phyloP scores from a whole-genome alignment of 2,888 invertebrate genomes.

The Lycia hirtaria region DNA sequence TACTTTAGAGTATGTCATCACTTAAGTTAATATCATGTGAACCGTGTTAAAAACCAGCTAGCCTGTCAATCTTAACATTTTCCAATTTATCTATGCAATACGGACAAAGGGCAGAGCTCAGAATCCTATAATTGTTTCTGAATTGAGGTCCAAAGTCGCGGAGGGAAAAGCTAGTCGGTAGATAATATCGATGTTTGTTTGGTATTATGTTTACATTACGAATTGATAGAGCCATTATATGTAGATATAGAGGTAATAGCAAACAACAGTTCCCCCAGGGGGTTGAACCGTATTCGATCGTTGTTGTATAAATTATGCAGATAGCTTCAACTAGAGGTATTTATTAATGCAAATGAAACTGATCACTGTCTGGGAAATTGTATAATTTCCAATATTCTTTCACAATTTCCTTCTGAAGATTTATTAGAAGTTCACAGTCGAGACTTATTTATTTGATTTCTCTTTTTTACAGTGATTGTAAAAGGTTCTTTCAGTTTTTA shows the following conservation, averaged over 20 bases:
- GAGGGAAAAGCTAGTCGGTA: too few relatives aligned
- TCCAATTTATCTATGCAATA: too few relatives aligned
- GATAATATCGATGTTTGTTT: too few relatives aligned
- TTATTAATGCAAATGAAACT: conserved; percentile 24
- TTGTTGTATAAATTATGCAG: conserved; percentile 15
- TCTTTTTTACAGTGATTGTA: background rate
- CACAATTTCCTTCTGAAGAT: conserved; percentile 7
- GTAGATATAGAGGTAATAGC: background rate
- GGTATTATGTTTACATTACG: too few relatives aligned
- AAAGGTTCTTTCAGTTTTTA: background rate
- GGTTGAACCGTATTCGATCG: background rate
- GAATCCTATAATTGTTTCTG: too few relatives aligned
- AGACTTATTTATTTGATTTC: background rate
- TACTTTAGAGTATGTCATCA: too few relatives aligned
- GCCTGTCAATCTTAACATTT: too few relatives aligned
- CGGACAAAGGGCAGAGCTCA: too few relatives aligned
- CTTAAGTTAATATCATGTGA: too few relatives aligned
- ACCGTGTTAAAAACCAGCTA: too few relatives aligned
- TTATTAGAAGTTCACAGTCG: conserved; percentile 11
- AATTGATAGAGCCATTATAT: background rate
- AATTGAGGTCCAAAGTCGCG: too few relatives aligned
- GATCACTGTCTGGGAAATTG: conserved; percentile 23
- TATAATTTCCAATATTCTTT: conserved; percentile 23
- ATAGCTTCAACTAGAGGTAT: conserved; percentile 8
- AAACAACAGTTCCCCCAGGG: conserved; percentile 16